Percentiles rank a stretch among this genome's conserved stretches.
These are phyloP conservation scores for Tipula unca DNA, from an alignment of 2,888 invertebrate species.

Conservation along the genomic window DNA sequence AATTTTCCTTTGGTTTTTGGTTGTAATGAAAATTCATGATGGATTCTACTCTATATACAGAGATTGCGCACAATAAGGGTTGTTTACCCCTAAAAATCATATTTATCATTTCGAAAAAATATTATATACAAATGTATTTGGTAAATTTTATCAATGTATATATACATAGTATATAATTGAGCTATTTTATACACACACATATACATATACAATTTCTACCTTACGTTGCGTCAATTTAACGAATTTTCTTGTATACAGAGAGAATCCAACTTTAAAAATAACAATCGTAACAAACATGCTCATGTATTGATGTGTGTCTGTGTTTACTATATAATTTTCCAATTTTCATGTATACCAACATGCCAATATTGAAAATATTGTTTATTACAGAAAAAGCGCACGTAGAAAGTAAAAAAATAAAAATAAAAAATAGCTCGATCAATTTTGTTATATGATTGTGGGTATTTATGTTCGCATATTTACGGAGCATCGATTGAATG, in stretches of 20 bases:
- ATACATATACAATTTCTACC: not conserved
- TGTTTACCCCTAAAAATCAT: slow-evolving; percentile 4
- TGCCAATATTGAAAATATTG: not conserved
- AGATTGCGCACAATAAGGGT: not conserved
- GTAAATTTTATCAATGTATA: not conserved
- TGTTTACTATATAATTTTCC: not conserved
- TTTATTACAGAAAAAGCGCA: not conserved
- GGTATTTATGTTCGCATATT: not conserved
- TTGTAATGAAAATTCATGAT: not conserved
- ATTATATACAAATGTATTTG: no score
- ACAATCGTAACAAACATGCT: not conserved
- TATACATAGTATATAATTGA: not conserved
- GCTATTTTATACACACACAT: not conserved
- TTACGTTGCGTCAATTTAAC: not conserved
- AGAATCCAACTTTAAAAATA: not conserved
- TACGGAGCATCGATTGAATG: not conserved
- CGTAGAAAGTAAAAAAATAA: not conserved
- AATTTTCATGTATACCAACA: not conserved
- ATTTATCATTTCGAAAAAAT: not conserved
- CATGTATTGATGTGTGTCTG: not conserved
- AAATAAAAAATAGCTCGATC: not conserved
- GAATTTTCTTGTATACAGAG: not conserved
- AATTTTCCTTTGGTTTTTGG: not conserved
- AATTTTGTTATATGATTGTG: not conserved
- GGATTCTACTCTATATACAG: slow-evolving; percentile 1